phyloP scores from a whole-genome alignment of 2,797 vertebrate genomes.

The Chiroxiphia lanceolata region DNA sequence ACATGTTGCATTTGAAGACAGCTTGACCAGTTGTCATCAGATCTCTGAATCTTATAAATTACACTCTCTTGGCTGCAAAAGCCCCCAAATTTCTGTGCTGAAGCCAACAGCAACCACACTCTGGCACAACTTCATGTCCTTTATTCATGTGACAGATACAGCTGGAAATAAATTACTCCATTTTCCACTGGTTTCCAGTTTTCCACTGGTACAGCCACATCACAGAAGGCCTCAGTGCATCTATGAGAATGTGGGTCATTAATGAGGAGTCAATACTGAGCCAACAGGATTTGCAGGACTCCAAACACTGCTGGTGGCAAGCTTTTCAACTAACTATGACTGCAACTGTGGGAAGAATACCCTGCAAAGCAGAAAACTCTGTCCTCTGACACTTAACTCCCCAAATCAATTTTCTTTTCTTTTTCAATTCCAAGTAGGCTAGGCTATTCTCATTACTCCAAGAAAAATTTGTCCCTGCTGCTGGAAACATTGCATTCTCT shows the following conservation, averaged over 20 bases:
- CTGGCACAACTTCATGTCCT: neutral
- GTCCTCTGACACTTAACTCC: neutral
- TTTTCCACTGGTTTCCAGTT: conserved; percentile 34
- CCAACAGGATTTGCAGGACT: neutral
- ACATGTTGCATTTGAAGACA: neutral
- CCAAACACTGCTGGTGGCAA: neutral
- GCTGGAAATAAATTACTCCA: neutral
- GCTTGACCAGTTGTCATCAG: neutral
- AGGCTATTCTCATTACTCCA: neutral
- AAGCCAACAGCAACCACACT: neutral
- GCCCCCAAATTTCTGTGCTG: neutral
- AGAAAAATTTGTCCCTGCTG: neutral
- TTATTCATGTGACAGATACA: conserved; percentile 2
- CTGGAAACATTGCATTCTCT: neutral
- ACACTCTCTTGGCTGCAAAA: neutral
- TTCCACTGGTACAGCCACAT: conserved; percentile 3
- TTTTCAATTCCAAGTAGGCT: neutral
- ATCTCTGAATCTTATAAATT: neutral
- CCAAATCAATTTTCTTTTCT: neutral
- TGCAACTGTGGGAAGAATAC: neutral
- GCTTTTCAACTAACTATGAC: neutral
- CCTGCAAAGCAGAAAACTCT: neutral
- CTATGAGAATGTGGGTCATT: conserved; percentile 20
- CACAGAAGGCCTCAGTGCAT: neutral
- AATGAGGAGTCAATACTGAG: neutral